Percentiles rank a stretch among this genome's conserved stretches.
These are phyloP conservation scores for Laupala kohalensis DNA, from an alignment of 1,140 invertebrate species.

Conservation along the genomic window DNA sequence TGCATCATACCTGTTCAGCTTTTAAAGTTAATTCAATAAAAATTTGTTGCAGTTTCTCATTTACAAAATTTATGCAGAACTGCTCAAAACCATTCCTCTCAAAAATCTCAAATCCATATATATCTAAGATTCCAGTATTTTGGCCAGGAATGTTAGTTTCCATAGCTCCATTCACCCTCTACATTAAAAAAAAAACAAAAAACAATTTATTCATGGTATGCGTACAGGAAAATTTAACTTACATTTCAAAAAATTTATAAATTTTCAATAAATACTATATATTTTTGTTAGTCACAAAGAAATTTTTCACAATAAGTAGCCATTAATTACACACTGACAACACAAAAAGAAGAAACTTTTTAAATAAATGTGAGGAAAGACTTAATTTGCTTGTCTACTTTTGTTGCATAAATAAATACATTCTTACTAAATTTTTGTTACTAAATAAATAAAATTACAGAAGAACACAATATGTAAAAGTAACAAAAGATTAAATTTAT, in stretches of 20 bases:
- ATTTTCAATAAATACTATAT: too few species aligned
- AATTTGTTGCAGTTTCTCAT: constrained; percentile 68
- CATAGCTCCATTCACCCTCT: constrained; percentile 52
- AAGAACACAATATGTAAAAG: too few species aligned
- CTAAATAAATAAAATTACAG: too few species aligned
- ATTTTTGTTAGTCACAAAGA: too few species aligned
- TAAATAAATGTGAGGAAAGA: too few species aligned
- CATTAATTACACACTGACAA: too few species aligned
- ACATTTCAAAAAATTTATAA: background rate
- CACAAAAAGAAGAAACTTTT: too few species aligned
- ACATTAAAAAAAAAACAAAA: constrained; percentile 16
- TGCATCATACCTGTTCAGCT: constrained; percentile 45
- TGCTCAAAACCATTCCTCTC: constrained; percentile 65
- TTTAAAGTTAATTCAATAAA: constrained; percentile 65
- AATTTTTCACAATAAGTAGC: too few species aligned
- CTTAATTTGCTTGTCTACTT: too few species aligned
- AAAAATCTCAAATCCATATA: constrained; percentile 57
- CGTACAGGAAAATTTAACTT: background rate
- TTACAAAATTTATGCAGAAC: constrained; percentile 92
- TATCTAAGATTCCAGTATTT: constrained; percentile 48
- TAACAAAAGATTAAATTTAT: too few species aligned
- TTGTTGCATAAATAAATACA: too few species aligned
- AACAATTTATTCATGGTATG: background rate
- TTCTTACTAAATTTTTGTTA: too few species aligned
- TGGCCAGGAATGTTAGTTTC: constrained; percentile 34